Evolutionary conservation across 2,888 invertebrate species (phyloP), one percentile per base, ranked within the genome.

Genomic region (Corbicula japonica): DNA sequence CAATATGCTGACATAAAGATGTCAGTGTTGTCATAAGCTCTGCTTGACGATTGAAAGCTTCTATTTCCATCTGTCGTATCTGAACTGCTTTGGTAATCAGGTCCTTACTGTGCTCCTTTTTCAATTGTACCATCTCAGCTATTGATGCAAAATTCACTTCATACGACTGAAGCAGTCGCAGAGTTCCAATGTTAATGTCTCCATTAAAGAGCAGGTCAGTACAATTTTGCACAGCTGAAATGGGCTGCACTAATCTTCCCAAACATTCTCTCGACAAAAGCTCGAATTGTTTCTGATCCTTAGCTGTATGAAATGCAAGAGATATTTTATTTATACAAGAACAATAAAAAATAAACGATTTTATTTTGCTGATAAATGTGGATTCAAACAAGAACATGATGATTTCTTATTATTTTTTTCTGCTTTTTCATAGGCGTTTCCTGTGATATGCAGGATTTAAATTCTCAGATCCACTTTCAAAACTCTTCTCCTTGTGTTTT

Each of bases 221-320:
- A 26, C 62, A 30, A 8, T 34, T 56, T 6, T 78, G 61, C 21
- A 78, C 38, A 2, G 44, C 48, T n/a, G 72, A 69, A 48, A 68
- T 52, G 8, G 69, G 41, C 30, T 62, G 32, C n/a, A 60, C 63
- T 8, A 78, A 28, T 5, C 41, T 54, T 1, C 12, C 38, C 18
- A 15, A 38, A 23, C 78, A 78, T 1, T 56, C 58, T 18, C 54
- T 68, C 26, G 66, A 54, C 15, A 77, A 41, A n/a, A 74, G 46
- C 28, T 50, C 8, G 6, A 50, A 3, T n/a, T 50, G 23, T 21
- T 50, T n/a, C n/a, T 50, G 50, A 50, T 50, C 50, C 26, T n/a
- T 12, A 10, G 50, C 50, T 50, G 26, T 4, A 26, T 26, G 6
- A 26, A 3, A 50, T 10, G 15, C 38, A 15, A 38, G 15, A 38